Conservation (phyloP, 2,888 invertebrate species). For the Morpho helenor region DNA sequence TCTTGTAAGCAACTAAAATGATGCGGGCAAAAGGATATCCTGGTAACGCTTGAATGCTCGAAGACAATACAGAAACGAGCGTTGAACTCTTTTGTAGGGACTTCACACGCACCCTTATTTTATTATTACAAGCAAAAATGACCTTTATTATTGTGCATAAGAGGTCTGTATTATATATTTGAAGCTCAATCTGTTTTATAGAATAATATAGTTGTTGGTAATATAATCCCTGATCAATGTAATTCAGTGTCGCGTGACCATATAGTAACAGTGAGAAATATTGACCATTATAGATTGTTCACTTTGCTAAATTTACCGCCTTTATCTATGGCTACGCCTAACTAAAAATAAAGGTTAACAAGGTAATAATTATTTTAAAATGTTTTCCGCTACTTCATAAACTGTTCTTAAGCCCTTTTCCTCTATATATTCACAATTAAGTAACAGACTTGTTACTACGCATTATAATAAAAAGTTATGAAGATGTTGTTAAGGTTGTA, state of each 20-base stretch:
- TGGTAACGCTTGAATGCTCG: conserved; percentile 56
- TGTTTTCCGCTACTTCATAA: too few species aligned
- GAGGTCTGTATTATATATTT: conserved; percentile 41
- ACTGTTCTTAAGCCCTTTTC: too few species aligned
- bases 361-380: too few species aligned
- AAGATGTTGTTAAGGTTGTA: too few species aligned
- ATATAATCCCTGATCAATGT: conserved; percentile 40
- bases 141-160: conserved; percentile 43
- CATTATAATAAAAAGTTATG: too few species aligned
- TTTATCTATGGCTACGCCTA: too few species aligned
- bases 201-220: conserved; percentile 49
- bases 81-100: conserved; percentile 78
- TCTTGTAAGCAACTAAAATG: conserved; percentile 17
- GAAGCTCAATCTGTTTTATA: conserved; percentile 37
- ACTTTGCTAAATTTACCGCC: too few species aligned
- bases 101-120: conserved; percentile 30
- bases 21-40: conserved; percentile 33
- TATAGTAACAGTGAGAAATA: conserved; percentile 31
- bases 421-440: too few species aligned
- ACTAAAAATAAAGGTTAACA: too few species aligned
- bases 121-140: conserved; percentile 26
- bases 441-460: too few species aligned
- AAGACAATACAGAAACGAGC: conserved; percentile 64
- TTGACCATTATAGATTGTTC: background rate
- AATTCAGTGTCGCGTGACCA: conserved; percentile 53